phyloP scores from a whole-genome alignment of 1,140 invertebrate species.

The Dreissena rostriformis region DNA sequence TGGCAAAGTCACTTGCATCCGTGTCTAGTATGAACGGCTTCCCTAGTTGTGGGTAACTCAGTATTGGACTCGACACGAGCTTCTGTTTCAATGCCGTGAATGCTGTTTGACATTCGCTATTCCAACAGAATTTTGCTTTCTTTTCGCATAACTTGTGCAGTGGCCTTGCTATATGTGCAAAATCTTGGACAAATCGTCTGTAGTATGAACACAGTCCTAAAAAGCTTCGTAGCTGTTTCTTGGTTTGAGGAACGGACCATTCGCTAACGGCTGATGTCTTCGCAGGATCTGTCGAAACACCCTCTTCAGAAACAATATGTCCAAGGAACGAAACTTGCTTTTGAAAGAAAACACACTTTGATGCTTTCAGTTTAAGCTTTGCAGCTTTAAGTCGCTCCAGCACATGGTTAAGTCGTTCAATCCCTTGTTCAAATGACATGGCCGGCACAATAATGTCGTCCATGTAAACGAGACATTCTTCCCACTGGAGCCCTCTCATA shows the following conservation, averaged over 20 bases:
- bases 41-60: neutral
- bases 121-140: conserved; percentile 2
- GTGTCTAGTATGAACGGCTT: conserved; percentile 10
- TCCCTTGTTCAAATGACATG: conserved; percentile 17
- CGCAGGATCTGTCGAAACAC: conserved; percentile 63
- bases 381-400: conserved; percentile 61
- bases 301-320: conserved; percentile 63
- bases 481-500: conserved; percentile 37
- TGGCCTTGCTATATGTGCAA: conserved; percentile 58
- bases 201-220: conserved; percentile 68
- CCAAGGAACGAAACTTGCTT: conserved; percentile 64
- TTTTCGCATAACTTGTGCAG: conserved; percentile 47
- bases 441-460: conserved; percentile 58
- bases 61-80: neutral
- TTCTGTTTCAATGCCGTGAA: neutral
- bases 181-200: conserved; percentile 66
- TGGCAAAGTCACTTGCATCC: conserved; percentile 17
- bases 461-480: conserved; percentile 50
- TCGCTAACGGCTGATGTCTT: conserved; percentile 69
- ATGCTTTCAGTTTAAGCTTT: conserved; percentile 63
- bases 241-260: conserved; percentile 69
- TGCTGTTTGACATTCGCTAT: conserved; percentile 19
- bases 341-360: conserved; percentile 62
- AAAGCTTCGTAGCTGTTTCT: conserved; percentile 68
- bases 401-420: conserved; percentile 53